phyloP scores from a whole-genome alignment of 2,888 invertebrate species.

The Alviniconcha strummeri region DNA sequence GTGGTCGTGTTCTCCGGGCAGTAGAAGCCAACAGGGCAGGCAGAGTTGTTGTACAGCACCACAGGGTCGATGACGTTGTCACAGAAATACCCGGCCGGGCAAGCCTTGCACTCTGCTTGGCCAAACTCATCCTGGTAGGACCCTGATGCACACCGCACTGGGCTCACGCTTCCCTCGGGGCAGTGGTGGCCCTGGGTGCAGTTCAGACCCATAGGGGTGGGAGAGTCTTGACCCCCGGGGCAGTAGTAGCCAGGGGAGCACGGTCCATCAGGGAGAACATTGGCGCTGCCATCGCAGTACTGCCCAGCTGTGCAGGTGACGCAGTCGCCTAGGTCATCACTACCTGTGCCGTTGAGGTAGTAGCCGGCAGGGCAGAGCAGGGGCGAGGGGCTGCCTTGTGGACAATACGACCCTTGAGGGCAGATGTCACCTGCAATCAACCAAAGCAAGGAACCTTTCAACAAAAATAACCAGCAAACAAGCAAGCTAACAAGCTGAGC shows the following conservation, averaged over 20 bases:
- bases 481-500: background rate
- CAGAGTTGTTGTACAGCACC: conserved; percentile 61
- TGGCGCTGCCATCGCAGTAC: conserved; percentile 65
- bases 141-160: conserved; percentile 61
- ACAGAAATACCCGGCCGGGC: conserved; percentile 68
- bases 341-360: conserved; percentile 63
- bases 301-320: conserved; percentile 55
- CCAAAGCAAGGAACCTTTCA: too few relatives aligned
- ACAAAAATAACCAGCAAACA: background rate
- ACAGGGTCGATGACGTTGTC: conserved; percentile 65
- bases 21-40: conserved; percentile 66
- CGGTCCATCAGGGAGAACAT: conserved; percentile 55
- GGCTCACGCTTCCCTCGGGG: conserved; percentile 55
- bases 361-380: conserved; percentile 56
- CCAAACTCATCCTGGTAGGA: conserved; percentile 66
- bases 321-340: conserved; percentile 54
- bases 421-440: conserved; percentile 62
- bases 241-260: conserved; percentile 69
- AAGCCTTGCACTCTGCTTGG: conserved; percentile 62
- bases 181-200: conserved; percentile 70
- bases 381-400: conserved; percentile 55
- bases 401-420: conserved; percentile 62
- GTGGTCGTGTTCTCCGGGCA: conserved; percentile 64
- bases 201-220: conserved; percentile 59
- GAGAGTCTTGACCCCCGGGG: conserved; percentile 62